A percentile compares a stretch with the other conserved stretches of the same genome.
These are phyloP conservation scores for Dinoponera quadriceps DNA, from an alignment of 1,140 invertebrate species.

Conservation along the genomic window DNA sequence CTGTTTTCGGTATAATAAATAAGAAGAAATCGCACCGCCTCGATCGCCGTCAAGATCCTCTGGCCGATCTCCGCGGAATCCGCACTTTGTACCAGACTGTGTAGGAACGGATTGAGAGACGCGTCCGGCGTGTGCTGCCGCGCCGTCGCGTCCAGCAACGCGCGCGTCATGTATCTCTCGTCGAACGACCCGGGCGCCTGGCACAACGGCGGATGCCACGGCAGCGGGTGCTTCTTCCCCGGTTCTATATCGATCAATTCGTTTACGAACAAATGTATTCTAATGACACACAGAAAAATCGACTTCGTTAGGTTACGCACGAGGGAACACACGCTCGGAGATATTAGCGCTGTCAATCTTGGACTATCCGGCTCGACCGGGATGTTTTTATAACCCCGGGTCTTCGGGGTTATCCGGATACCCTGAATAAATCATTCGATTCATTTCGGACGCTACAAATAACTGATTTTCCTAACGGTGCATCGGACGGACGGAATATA, in stretches of 20 bases:
- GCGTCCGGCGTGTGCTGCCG: conserved; percentile 70
- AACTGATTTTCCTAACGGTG: too few species aligned
- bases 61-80: conserved; percentile 91
- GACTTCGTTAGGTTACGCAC: conserved; percentile 18
- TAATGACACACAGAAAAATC: conserved; percentile 74
- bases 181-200: conserved; percentile 80
- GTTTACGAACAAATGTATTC: conserved; percentile 85
- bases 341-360: too few species aligned
- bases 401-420: too few species aligned
- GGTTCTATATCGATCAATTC: conserved; percentile 88
- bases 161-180: conserved; percentile 81
- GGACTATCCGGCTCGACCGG: too few species aligned
- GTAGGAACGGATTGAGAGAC: conserved; percentile 69
- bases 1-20: not conserved
- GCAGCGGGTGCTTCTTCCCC: conserved; percentile 88
- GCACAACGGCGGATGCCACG: conserved; percentile 92
- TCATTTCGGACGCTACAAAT: too few species aligned
- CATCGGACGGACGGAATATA: too few species aligned
- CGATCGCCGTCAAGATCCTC: conserved; percentile 85
- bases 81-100: conserved; percentile 77
- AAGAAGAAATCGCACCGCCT: conserved; percentile 41
- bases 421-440: too few species aligned
- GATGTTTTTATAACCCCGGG: too few species aligned
- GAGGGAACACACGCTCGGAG: not conserved
- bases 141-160: conserved; percentile 16